Evolutionary conservation across 2,888 invertebrate genomes (phyloP).

Genomic region (Temnothorax unifasciatus): DNA sequence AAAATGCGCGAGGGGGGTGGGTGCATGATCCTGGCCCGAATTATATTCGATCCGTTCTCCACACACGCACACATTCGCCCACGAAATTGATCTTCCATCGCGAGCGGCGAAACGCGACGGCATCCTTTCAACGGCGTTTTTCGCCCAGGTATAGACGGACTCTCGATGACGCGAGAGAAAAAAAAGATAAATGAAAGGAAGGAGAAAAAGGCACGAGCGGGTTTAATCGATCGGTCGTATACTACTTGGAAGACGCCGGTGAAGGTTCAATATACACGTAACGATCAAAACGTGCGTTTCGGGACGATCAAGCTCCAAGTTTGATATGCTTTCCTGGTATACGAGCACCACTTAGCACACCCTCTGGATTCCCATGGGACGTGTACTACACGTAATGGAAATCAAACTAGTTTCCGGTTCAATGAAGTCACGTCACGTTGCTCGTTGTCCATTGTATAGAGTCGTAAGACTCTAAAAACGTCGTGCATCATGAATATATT

Average conservation of each 20-base stretch:
- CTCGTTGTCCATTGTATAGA: neutral
- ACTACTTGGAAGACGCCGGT: slow-evolving; percentile 1
- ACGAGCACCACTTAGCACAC: slow-evolving; percentile 82
- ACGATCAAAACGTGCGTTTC: slow-evolving; percentile 66
- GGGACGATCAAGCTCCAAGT: slow-evolving; percentile 64
- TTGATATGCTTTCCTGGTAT: slow-evolving; percentile 75
- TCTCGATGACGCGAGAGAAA: too few relatives aligned
- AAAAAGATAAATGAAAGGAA: neutral
- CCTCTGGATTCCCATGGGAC: slow-evolving; percentile 82
- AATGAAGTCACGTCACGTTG: neutral
- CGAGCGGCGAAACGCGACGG: neutral
- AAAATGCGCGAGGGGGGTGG: neutral
- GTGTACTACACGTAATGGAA: slow-evolving; percentile 57
- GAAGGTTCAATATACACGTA: slow-evolving; percentile 45
- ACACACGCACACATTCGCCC: too few relatives aligned
- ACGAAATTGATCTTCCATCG: slow-evolving; percentile 14
- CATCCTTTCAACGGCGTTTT: neutral
- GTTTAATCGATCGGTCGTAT: slow-evolving; percentile 4
- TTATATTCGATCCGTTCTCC: slow-evolving; percentile 43
- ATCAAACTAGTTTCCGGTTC: slow-evolving; percentile 26
- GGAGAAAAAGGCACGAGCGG: neutral
- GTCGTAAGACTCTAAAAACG: neutral
- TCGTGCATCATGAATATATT: neutral
- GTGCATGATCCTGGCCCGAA: slow-evolving; percentile 7
- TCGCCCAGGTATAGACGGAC: neutral